Base-by-base conservation (phyloP, 2,888 invertebrate genomes). In the Trissolcus brochymenae region DNA sequence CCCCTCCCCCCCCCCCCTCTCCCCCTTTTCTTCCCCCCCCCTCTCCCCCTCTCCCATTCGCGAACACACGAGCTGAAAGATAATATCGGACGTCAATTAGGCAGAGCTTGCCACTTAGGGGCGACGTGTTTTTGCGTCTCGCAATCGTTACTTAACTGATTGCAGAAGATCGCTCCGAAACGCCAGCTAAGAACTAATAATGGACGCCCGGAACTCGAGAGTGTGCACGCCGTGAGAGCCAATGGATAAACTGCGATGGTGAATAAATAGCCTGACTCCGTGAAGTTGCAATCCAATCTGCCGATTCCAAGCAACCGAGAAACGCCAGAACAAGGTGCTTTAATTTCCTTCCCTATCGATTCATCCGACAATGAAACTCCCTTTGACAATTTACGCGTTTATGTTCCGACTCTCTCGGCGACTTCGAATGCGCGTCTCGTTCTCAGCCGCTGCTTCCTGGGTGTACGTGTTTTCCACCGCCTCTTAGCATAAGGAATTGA, bases 191-290 rank as follows among this genome's bases (percentile, higher is more conserved):
- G 46, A 56, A 65, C 55, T 78, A 79, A 81, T 81, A 82, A 82
- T 81, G 82, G 83, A 83, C 72, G 61, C 67, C 78, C 59, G 29
- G 53, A 49, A 77, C 68, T 59, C 16, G 46, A 46, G 60, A 57
- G 59, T 62, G 79, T 80, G 76, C 78, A 76, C 67, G 78, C 65
- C 76, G 76, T 77, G 14, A 17, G 81, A 79, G 80, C 64, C 82
- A 79, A 79, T 74, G 81, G 80, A 82, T 82, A 84, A 83, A 80
- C 77, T 80, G 79, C 80, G 82, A 82, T 82, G 81, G 81, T 68
- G 72, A 81, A 85, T 84, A 84, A 86, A 84, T 83, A 84, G 83
- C 82, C 79, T 66, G 80, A 81, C 81, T 82, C 81, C 73, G 76
- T 75, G 62, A 75, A 80, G 80, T 80, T 80, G 67, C 74, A 59